Percentiles rank a stretch among this genome's conserved stretches.
These are phyloP conservation scores for Chrysemys picta DNA, from an alignment of 2,113 vertebrate species.

Conservation along the genomic window DNA sequence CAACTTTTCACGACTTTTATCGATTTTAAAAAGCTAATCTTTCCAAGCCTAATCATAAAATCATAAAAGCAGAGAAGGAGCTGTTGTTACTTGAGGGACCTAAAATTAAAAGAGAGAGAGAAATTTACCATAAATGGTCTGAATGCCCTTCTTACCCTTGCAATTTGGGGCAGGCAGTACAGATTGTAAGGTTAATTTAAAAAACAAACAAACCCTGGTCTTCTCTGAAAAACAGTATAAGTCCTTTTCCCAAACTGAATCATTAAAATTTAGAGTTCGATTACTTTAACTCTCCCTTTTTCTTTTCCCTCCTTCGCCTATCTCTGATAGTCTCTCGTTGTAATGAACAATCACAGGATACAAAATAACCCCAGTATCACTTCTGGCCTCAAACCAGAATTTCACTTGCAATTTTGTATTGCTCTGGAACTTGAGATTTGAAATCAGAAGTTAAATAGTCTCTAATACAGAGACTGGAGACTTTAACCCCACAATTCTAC, in stretches of 20 bases:
- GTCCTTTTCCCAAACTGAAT: neutral
- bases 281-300: neutral
- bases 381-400: neutral
- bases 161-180: neutral
- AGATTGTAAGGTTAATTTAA: neutral
- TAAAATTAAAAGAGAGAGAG: neutral
- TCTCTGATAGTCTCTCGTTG: neutral
- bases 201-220: neutral
- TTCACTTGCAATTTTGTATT: neutral
- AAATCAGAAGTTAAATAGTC: neutral
- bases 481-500: neutral
- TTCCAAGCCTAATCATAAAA: neutral
- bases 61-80: neutral
- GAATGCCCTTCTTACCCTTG: neutral
- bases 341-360: neutral
- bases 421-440: neutral
- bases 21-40: neutral
- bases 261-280: neutral
- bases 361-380: neutral
- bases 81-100: neutral
- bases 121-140: neutral
- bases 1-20: neutral
- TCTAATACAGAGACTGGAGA: neutral
- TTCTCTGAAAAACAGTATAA: neutral
- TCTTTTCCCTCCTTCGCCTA: neutral